Percentiles rank a stretch among this genome's conserved stretches.
Evolutionary conservation across 2,797 vertebrate species (phyloP).

Genomic region (Lepidocolaptes lacrymiger): DNA sequence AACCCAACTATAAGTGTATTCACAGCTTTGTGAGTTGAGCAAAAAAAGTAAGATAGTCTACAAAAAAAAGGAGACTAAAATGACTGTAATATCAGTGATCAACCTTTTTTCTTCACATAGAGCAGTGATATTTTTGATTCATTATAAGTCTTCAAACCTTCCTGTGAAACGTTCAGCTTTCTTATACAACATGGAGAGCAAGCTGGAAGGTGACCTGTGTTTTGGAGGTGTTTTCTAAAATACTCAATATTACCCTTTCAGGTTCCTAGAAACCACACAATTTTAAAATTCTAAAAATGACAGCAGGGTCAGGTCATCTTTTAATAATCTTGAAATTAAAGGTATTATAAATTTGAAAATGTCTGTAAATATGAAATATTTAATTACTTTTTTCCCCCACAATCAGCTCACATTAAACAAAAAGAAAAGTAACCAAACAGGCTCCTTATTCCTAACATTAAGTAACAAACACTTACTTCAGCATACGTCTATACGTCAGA

Average conservation of each 20-base stretch:
- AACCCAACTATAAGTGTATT: not conserved
- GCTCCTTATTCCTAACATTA: not conserved
- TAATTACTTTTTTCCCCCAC: not conserved
- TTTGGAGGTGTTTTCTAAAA: not conserved
- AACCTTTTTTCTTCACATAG: not conserved
- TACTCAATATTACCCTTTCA: not conserved
- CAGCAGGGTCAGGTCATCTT: not conserved
- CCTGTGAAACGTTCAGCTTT: not conserved
- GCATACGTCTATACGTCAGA: not conserved
- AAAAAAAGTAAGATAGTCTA: not conserved
- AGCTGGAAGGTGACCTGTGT: not conserved
- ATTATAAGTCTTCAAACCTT: not conserved
- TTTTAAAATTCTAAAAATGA: not conserved
- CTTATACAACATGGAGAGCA: not conserved
- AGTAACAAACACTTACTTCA: not conserved
- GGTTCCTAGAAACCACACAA: not conserved
- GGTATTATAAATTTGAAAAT: not conserved
- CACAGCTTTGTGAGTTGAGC: not conserved
- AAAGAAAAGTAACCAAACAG: not conserved
- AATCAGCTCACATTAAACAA: not conserved
- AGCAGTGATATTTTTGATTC: not conserved
- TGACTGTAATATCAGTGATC: not conserved
- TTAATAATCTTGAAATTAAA: not conserved
- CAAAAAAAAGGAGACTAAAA: not conserved
- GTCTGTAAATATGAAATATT: not conserved